Percentiles rank a stretch among this genome's conserved stretches.
Evolutionary conservation across 2,113 vertebrate genomes (phyloP).

Genomic region (Cephalopterus ornatus): DNA sequence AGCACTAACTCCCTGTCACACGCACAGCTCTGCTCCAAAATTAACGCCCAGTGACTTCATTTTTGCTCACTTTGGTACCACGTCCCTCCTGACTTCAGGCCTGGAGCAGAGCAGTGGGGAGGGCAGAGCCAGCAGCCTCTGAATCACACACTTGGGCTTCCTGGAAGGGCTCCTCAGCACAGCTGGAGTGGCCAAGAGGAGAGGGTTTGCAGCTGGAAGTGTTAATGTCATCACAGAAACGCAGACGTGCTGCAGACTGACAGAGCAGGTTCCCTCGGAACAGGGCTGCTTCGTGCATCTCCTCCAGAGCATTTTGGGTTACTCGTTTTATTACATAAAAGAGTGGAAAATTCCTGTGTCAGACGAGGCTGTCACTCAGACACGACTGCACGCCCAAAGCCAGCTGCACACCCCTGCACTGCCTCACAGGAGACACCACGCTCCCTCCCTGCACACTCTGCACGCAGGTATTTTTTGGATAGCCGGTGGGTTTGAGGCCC

Average conservation of each 20-base stretch:
- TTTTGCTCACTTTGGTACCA: not conserved
- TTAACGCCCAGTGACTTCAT: not conserved
- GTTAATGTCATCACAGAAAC: not conserved
- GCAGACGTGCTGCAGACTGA: rapidly evolving
- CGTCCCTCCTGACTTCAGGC: not conserved
- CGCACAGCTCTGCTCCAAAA: not conserved
- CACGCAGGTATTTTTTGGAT: not conserved
- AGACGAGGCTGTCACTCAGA: not conserved
- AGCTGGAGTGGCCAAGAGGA: not conserved
- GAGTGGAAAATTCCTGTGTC: not conserved
- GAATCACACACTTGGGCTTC: rapidly evolving
- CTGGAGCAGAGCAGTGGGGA: not conserved
- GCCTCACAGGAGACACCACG: rapidly evolving
- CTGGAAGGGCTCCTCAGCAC: rapidly evolving
- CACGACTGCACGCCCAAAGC: not conserved
- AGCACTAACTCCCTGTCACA: rapidly evolving
- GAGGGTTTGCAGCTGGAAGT: not conserved
- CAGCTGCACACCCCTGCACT: not conserved
- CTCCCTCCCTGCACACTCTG: rapidly evolving
- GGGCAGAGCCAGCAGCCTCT: not conserved
- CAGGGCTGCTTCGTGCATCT: not conserved
- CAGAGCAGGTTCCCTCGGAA: not conserved
- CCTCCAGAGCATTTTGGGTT: not conserved
- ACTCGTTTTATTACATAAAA: not conserved
- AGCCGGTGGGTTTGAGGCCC: not conserved